Conservation (phyloP, 2,797 vertebrate genomes). For the Carcharodon carcharias region DNA sequence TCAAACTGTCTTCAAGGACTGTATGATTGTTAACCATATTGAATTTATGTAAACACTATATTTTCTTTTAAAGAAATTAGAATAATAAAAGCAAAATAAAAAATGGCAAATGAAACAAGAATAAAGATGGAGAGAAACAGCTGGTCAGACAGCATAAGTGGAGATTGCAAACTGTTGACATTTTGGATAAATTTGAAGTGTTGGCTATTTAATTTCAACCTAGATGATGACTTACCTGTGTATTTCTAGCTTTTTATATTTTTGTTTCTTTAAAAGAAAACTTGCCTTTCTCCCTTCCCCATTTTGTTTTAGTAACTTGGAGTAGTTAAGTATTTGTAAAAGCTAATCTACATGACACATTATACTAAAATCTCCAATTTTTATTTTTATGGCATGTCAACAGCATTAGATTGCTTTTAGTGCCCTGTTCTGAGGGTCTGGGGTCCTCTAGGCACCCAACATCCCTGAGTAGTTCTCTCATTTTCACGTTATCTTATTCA, state of each 20-base stretch:
- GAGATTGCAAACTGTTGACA: neutral
- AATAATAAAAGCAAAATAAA: neutral
- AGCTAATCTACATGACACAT: neutral
- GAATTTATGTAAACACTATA: neutral
- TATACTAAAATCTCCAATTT: neutral
- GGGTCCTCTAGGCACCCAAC: neutral
- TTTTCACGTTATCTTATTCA: neutral
- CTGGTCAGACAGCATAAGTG: neutral
- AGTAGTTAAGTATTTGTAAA: slow-evolving; percentile 3
- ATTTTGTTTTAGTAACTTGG: neutral
- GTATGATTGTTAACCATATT: neutral
- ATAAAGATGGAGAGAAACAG: neutral
- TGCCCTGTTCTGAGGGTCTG: neutral
- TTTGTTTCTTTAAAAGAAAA: neutral
- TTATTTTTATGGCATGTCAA: neutral
- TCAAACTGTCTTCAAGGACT: slow-evolving; percentile 22
- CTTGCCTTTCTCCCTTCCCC: neutral
- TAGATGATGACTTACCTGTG: neutral
- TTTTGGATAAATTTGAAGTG: neutral
- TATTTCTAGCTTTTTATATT: neutral
- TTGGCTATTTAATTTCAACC: neutral
- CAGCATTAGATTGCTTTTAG: neutral
- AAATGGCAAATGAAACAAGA: neutral
- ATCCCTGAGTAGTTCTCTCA: neutral
- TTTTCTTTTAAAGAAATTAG: neutral